Percentiles rank a stretch among this genome's conserved stretches.
Evolutionary conservation across 2,888 invertebrate species (phyloP).

Genomic region (Mycalesis mineus): DNA sequence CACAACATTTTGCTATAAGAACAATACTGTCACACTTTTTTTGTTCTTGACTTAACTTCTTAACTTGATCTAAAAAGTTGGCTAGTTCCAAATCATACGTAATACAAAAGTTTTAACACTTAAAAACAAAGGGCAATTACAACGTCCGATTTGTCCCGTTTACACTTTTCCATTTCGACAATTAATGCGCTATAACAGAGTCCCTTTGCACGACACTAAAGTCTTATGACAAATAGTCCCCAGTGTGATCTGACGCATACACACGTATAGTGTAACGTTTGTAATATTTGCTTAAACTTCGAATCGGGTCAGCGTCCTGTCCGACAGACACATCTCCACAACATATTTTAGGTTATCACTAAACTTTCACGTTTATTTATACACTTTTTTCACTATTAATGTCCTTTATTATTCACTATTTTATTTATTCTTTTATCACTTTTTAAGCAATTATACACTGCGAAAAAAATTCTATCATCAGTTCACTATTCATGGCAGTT

Average conservation of each 20-base stretch:
- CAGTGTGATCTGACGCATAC: background rate
- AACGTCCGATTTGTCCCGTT: background rate
- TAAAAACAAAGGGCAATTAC: too few relatives aligned
- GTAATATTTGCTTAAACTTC: constrained; percentile 46
- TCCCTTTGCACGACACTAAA: background rate
- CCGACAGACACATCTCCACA: constrained; percentile 58
- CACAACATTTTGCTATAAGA: too few relatives aligned
- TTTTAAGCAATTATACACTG: constrained; percentile 13
- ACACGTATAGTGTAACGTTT: constrained; percentile 12
- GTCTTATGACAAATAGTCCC: background rate
- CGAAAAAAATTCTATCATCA: constrained; percentile 9
- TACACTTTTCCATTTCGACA: background rate
- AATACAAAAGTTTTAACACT: too few relatives aligned
- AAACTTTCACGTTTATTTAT: constrained; percentile 33
- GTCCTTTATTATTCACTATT: constrained; percentile 2
- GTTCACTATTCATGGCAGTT: constrained; percentile 33
- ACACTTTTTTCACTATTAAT: constrained; percentile 32
- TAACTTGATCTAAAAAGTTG: too few relatives aligned
- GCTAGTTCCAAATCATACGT: too few relatives aligned
- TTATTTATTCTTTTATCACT: background rate
- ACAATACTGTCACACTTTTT: too few relatives aligned
- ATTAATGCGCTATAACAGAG: background rate
- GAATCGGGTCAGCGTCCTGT: constrained; percentile 70
- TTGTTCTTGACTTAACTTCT: too few relatives aligned
- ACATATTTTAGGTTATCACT: constrained; percentile 50